Evolutionary conservation across 2,113 vertebrate genomes (phyloP).

Genomic region (Gymnorhina tibicen): DNA sequence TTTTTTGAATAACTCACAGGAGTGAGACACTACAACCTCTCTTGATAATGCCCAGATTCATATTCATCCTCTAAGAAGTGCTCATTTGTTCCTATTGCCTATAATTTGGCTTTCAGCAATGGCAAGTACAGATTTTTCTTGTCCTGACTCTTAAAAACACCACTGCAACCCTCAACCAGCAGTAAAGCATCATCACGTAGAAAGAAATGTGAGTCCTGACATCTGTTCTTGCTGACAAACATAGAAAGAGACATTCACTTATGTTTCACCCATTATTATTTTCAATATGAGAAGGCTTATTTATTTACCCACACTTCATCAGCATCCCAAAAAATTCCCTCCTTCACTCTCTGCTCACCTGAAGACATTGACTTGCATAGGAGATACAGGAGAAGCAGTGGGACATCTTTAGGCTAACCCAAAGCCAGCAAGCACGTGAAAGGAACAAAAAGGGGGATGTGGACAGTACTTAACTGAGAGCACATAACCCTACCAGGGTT

Average conservation of each 20-base stretch:
- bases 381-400: neutral
- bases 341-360: neutral
- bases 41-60: neutral
- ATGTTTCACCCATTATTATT: neutral
- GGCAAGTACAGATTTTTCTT: neutral
- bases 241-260: neutral
- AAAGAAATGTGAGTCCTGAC: neutral
- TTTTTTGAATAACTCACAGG: neutral
- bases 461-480: neutral
- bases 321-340: neutral
- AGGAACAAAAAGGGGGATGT: neutral
- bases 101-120: neutral
- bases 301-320: neutral
- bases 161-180: neutral
- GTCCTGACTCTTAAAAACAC: neutral
- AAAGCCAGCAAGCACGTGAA: neutral
- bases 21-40: neutral
- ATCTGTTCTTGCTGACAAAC: neutral
- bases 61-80: neutral
- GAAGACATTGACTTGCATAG: neutral
- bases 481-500: neutral
- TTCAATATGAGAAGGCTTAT: neutral
- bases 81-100: neutral
- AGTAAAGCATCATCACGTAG: neutral
- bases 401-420: neutral